Evolutionary conservation across 2,888 invertebrate species (phyloP).

Genomic region (Ditula angustiorana): DNA sequence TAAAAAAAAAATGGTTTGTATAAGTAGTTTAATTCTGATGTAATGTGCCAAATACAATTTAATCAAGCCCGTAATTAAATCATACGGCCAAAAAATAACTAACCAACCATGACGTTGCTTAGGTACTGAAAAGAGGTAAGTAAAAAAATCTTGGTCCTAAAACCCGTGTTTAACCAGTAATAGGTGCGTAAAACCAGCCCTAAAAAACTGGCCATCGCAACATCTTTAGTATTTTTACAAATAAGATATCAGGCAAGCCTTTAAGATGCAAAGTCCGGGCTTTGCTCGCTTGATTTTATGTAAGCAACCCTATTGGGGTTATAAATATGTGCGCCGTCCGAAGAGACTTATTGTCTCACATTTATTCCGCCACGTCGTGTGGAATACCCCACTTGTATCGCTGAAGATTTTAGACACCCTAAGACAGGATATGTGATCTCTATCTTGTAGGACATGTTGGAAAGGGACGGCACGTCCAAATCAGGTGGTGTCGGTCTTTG

Average conservation of each 20-base stretch:
- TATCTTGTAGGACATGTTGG: background rate
- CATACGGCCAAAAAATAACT: too few species aligned
- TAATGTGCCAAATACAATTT: too few species aligned
- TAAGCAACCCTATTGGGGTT: constrained; percentile 28
- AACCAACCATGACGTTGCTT: too few species aligned
- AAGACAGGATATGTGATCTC: background rate
- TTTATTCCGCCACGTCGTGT: constrained; percentile 23
- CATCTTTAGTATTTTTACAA: background rate
- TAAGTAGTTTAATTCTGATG: too few species aligned
- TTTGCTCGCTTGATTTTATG: constrained; percentile 13
- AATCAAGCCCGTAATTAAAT: too few species aligned
- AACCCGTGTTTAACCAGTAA: too few species aligned
- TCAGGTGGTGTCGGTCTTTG: background rate
- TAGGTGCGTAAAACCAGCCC: too few species aligned
- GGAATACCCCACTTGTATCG: background rate
- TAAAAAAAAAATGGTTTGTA: too few species aligned
- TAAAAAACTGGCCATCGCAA: background rate
- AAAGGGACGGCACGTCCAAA: background rate
- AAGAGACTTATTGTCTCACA: constrained; percentile 37
- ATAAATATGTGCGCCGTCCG: constrained; percentile 35
- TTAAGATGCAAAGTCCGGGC: constrained; percentile 18
- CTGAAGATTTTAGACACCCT: constrained; percentile 1
- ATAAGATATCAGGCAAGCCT: constrained; percentile 10
- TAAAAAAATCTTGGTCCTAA: too few species aligned
- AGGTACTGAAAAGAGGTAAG: background rate